phyloP scores from a whole-genome alignment of 1,140 invertebrate species.

The Lucilia cuprina region DNA sequence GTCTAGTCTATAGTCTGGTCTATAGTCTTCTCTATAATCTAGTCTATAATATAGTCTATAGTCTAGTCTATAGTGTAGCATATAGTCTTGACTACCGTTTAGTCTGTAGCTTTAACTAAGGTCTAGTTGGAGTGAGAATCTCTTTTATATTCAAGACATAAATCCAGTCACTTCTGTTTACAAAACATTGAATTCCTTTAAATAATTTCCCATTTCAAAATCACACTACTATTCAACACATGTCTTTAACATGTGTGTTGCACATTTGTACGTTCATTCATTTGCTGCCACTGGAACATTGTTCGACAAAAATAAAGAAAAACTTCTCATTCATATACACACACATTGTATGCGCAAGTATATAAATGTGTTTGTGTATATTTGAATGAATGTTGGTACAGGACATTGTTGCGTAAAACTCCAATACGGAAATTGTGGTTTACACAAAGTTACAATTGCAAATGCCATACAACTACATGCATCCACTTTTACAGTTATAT shows the following conservation, averaged over 20 bases:
- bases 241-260: not conserved
- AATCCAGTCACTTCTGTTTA: no score
- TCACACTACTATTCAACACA: conserved; percentile 3
- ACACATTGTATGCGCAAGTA: not conserved
- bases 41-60: no score
- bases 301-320: not conserved
- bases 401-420: conserved; percentile 17
- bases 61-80: no score
- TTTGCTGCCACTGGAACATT: not conserved
- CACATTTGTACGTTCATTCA: not conserved
- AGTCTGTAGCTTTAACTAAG: no score
- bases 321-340: not conserved
- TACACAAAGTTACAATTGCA: conserved; percentile 2
- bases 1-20: no score
- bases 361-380: not conserved
- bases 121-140: no score
- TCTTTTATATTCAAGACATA: no score
- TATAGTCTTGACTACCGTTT: no score
- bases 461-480: not conserved
- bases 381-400: not conserved
- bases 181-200: not conserved
- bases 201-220: not conserved
- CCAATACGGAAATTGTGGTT: conserved; percentile 17
- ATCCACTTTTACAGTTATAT: not conserved
- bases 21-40: no score